Evolutionary conservation across 2,113 vertebrate species (phyloP).

Genomic region (Australoheros scitulus): DNA sequence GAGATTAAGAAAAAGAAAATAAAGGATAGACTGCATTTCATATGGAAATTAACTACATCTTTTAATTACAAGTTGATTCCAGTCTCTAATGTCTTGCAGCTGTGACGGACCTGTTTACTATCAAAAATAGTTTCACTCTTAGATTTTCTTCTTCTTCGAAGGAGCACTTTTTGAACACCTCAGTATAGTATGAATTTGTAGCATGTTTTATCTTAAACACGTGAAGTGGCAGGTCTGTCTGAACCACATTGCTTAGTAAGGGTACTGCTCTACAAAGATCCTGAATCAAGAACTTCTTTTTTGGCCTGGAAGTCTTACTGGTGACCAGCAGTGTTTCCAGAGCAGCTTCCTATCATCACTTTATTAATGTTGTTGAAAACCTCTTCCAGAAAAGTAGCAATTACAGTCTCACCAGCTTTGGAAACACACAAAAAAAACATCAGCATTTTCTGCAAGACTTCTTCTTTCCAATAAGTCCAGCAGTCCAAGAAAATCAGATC

Average conservation of each 20-base stretch:
- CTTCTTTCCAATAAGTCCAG: conserved; percentile 19
- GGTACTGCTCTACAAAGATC: not conserved
- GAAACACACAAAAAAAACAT: conserved; percentile 26
- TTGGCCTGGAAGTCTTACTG: not conserved
- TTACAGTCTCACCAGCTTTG: not conserved
- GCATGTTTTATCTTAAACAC: not conserved
- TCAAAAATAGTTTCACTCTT: conserved; percentile 45
- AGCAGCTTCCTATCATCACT: not conserved
- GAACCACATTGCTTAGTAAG: conserved; percentile 18
- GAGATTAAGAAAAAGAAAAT: conserved; percentile 7
- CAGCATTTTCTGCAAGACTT: not conserved
- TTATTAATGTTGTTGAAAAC: conserved; percentile 9
- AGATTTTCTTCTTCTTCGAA: not conserved
- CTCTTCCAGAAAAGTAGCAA: not conserved
- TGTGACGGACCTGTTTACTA: conserved; percentile 23
- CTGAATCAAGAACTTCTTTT: not conserved
- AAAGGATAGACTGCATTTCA: not conserved
- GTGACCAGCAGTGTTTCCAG: not conserved
- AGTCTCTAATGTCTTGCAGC: not conserved
- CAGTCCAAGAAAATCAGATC: not conserved
- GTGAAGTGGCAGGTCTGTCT: not conserved
- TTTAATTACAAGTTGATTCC: conserved; percentile 10
- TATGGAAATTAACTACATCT: not conserved
- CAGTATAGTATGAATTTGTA: conserved; percentile 3
- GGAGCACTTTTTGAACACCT: conserved; percentile 2